Evolutionary conservation across 2,113 vertebrate species (phyloP), one percentile per base, ranked within the genome.

Genomic region (Leuciscus idus): DNA sequence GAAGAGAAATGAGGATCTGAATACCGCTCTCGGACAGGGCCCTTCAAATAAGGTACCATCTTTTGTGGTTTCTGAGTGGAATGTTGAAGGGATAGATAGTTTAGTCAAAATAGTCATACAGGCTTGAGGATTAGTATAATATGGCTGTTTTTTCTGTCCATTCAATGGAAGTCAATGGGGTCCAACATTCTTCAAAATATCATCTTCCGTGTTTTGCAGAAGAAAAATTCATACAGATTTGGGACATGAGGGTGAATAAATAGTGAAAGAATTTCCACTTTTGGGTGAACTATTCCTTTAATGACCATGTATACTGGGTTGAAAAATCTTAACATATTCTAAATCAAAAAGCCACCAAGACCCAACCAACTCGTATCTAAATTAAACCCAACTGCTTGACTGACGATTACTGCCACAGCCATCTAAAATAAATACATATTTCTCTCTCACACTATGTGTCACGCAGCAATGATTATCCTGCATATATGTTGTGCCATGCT

Each of bases 1-100:
- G 86, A 96, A 94, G 90, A 93, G 95, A 89, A 94, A 92, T 39
- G 95, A 96, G 84, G 94, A 95, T 0, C 17, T 76, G 59, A 91
- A 77, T 82, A 83, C 89, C 2, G 7, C 91, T 61, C 84, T 91
- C 19, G 84, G 88, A 7, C 88, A 93, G 62, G 92, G 84, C 50
- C 84, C 90, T 4, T 43, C 90, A n/a, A 92, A 88, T 77, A 93
- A 96, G 93, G 95, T 95, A 87, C n/a, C 17, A 3, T 15, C 2
- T 36, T 52, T 23, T 46, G 39, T 74, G 68, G 13, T 21, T 72
- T 75, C 2, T 74, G 72, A 17, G 62, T 66, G 2, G 62, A 66
- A 66, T 30, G 62, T 33, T 68, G 1, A 68, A 68, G 12, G 5
- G 6, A 75, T 26, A 13, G 23, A 75, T 26, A 13, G 23, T 48